Evolutionary conservation across 2,113 vertebrate genomes (phyloP).

Genomic region (Xiphias gladius): DNA sequence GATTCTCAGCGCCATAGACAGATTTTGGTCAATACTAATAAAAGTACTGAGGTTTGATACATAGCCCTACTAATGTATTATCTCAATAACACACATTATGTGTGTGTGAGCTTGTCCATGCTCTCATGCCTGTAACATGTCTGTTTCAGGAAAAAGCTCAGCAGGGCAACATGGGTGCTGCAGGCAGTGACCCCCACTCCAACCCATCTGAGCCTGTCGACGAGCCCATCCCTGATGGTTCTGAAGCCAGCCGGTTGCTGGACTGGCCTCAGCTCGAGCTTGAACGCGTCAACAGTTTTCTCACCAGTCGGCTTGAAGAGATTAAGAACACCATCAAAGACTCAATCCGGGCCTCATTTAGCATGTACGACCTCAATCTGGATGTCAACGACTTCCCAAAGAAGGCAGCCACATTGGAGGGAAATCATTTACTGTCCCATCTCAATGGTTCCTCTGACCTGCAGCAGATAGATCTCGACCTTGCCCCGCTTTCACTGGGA

Average conservation of each 20-base stretch:
- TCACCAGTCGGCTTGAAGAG: constrained; percentile 96
- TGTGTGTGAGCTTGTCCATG: background rate
- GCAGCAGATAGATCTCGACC: constrained; percentile 95
- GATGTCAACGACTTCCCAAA: constrained; percentile 96
- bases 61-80: background rate
- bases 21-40: background rate
- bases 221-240: constrained; percentile 75
- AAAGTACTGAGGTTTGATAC: background rate
- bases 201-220: constrained; percentile 73
- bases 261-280: constrained; percentile 96
- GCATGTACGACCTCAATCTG: constrained; percentile 94
- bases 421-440: constrained; percentile 91
- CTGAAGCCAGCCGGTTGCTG: constrained; percentile 87
- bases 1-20: background rate
- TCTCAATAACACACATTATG: too few species aligned
- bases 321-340: constrained; percentile 99
- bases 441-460: constrained; percentile 92
- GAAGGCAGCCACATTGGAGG: constrained; percentile 92
- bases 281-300: constrained; percentile 96
- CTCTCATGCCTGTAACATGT: constrained; percentile 2
- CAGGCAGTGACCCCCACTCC: constrained; percentile 75
- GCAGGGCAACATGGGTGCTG: constrained; percentile 83
- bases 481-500: constrained; percentile 93
- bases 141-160: constrained; percentile 91
- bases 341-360: constrained; percentile 96